Evolutionary conservation across 2,113 vertebrate genomes (phyloP), one percentile per base, ranked within the genome.

Genomic region (Pelvicachromis taeniatus): DNA sequence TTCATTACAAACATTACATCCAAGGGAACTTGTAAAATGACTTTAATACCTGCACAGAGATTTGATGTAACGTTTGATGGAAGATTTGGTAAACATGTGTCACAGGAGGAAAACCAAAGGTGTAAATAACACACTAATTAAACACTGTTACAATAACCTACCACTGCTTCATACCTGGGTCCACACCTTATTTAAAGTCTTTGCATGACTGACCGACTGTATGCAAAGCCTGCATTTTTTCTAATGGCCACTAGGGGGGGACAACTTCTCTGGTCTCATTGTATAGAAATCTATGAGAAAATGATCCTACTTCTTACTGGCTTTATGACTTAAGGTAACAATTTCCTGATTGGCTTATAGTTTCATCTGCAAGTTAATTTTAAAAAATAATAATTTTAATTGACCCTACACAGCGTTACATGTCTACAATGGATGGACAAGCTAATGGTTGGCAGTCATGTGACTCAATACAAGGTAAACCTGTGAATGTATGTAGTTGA

Each of bases 191-290:
- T 70, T 70, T 42, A 40, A 73, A 21, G 45, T 29, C 45, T 4
- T 29, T 48, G 0, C 6, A 50, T 16, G 7, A 50, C 48, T 14
- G 6, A 17, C 48, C 17, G 13, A 50, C 4, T 45, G 12, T 14
- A 45, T 45, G 12, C 6, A 29, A 29, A 48, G 5, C 0, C 65
- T 73, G 23, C 65, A 73, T 50, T 50, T 16, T 50, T 50, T 50
- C 16, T 17, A 17, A 50, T 48, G 40, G 9, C 21, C 38, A 11
- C 40, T 48, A 73, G 0, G 9, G 40, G 40, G 10, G 2, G 2
- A 4, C 38, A 42, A 19, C 42, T 19, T 48, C 68, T 48, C 23
- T 73, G 68, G 42, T 29, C 40, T 73, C 40, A 48, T 7, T 73
- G 14, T 29, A 48, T 48, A 19, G 6, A 73, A 29, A 29, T 73